Conservation (phyloP, 2,888 invertebrate species). For the Anarsia innoxiella region DNA sequence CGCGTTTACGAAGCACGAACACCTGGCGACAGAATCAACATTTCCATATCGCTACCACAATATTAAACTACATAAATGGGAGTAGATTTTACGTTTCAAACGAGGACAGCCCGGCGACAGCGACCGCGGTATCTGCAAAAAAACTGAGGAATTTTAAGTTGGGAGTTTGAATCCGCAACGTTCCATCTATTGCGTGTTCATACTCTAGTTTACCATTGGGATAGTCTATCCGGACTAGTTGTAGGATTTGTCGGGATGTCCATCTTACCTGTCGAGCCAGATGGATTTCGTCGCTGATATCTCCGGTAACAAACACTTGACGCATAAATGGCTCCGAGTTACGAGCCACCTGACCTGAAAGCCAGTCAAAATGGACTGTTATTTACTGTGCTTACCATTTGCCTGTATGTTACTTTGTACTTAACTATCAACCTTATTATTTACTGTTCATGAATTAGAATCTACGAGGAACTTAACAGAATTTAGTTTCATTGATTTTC, state of each 20-base stretch:
- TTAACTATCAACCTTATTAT: too few relatives aligned
- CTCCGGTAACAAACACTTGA: slow-evolving; percentile 91
- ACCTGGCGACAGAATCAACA: slow-evolving; percentile 77
- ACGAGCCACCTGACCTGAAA: slow-evolving; percentile 87
- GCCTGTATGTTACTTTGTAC: too few relatives aligned
- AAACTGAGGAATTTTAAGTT: too few relatives aligned
- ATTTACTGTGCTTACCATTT: slow-evolving; percentile 42
- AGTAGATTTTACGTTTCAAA: slow-evolving; percentile 56
- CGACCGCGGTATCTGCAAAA: slow-evolving; percentile 58
- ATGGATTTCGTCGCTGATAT: slow-evolving; percentile 73
- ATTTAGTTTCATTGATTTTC: too few relatives aligned
- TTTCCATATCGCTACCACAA: too few relatives aligned
- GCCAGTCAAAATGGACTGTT: slow-evolving; percentile 58
- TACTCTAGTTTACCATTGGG: slow-evolving; percentile 38
- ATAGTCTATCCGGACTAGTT: too few relatives aligned
- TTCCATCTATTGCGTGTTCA: slow-evolving; percentile 47
- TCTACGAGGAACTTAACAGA: too few relatives aligned
- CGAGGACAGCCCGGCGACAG: slow-evolving; percentile 41
- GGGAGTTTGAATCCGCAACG: slow-evolving; percentile 58
- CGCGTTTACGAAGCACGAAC: slow-evolving; percentile 93
- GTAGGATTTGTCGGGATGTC: too few relatives aligned
- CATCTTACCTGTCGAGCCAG: slow-evolving; percentile 82
- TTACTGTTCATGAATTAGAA: too few relatives aligned
- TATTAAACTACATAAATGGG: slow-evolving; percentile 21
- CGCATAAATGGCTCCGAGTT: slow-evolving; percentile 97